These are phyloP conservation scores for Phrynocephalus forsythii DNA, from an alignment of 2,797 vertebrate genomes.

Conservation along the genomic window DNA sequence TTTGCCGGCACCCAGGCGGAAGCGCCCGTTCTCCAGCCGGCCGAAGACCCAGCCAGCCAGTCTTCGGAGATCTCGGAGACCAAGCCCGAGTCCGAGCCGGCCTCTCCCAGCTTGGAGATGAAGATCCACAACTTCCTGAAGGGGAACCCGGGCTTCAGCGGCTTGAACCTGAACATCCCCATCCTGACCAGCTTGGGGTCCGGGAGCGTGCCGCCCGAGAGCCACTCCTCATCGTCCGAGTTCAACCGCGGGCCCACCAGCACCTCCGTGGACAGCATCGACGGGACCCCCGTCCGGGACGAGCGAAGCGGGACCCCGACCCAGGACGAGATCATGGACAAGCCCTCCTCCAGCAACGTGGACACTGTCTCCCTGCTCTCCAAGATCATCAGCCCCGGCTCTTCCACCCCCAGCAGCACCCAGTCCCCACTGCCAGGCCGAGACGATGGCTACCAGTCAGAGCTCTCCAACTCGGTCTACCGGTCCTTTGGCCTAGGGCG, in stretches of 20 bases:
- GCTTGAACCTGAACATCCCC: constrained; percentile 87
- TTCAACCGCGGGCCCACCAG: constrained; percentile 79
- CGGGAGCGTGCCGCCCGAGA: constrained; percentile 66
- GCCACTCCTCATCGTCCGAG: constrained; percentile 65
- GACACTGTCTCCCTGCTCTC: constrained; percentile 82
- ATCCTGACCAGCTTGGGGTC: constrained; percentile 84
- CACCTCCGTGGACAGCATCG: constrained; percentile 87
- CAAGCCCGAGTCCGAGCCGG: constrained; percentile 77
- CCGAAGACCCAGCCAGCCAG: constrained; percentile 73
- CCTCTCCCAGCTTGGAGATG: constrained; percentile 91
- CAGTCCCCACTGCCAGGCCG: constrained; percentile 76
- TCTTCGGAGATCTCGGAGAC: constrained; percentile 75
- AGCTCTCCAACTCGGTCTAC: constrained; percentile 73
- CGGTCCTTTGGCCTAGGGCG: constrained; percentile 75
- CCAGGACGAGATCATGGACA: constrained; percentile 99
- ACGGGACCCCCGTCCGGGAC: constrained; percentile 93
- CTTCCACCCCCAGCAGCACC: constrained; percentile 82
- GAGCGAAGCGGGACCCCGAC: constrained; percentile 95
- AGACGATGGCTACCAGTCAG: constrained; percentile 76
- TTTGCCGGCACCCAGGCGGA: constrained; percentile 72
- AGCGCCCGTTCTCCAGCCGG: constrained; percentile 72
- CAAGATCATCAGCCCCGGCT: constrained; percentile 83
- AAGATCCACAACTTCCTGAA: constrained; percentile 99
- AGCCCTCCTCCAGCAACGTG: constrained; percentile 80
- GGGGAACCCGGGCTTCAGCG: constrained; percentile 94